Base-by-base conservation (phyloP, 2,797 vertebrate species). In the Chelon auratus region DNA sequence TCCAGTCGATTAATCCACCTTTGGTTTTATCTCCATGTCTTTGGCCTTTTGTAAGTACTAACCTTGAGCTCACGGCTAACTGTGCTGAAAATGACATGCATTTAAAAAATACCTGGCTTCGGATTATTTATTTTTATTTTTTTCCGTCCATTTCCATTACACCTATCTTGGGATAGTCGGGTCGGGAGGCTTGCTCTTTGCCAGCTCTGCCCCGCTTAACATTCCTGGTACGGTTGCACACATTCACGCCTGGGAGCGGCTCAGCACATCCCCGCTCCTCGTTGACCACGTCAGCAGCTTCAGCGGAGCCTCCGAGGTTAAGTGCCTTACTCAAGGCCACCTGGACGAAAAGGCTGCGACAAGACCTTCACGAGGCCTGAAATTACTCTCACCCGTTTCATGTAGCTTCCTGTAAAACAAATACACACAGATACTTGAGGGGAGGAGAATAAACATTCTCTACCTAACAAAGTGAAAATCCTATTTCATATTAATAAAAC, bases 281-380 rank as follows among this genome's bases (percentile, higher is more conserved):
- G 59, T 61, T 87, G 80, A 84, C 80, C 78, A 68, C 42, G 7
- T 53, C 70, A 70, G 68, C 12, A 12, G 69, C 65, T 82, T 75
- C 63, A 61, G 55, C 48, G 76, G 68, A 83, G 81, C 72, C 37
- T n/a, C 43, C 7, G 11, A 82, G 73, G 76, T 85, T 79, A 82
- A 84, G 74, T 75, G 81, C 87, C 81, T 82, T 45, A 73, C 73
- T 81, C 80, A 83, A 88, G 83, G 87, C 71, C 80, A 64, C 57
- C 36, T 17, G 56, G 70, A 71, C 62, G 11, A 81, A 80, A 3
- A 83, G 75, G 55, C 24, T 48, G 73, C 66, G 72, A 77, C 84
- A 75, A 78, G 62, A 56, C 69, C 53, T 75, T 20, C 4, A 39
- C 30, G 30, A 75, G 63, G 56, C 64, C 43, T 54, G 39, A 57